A percentile compares a stretch with the other conserved stretches of the same genome.
Conservation (phyloP, 1,140 invertebrate species). For the Drosophila sucinea region DNA sequence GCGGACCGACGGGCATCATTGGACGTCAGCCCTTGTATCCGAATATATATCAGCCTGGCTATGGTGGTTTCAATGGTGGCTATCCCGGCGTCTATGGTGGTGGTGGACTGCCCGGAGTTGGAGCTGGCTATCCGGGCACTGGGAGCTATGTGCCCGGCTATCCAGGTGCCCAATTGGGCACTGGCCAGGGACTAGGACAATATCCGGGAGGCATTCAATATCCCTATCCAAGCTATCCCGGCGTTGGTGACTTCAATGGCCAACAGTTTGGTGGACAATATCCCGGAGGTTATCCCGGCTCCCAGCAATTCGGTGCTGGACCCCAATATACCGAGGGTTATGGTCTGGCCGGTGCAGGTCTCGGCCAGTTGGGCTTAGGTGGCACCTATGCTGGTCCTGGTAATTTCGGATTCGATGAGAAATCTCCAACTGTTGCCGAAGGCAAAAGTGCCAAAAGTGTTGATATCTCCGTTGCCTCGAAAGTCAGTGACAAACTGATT, state of each 20-base stretch:
- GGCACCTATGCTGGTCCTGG: constrained; percentile 36
- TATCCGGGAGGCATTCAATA: constrained; percentile 61
- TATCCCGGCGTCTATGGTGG: constrained; percentile 47
- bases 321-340: constrained; percentile 76
- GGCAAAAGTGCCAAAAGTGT: constrained; percentile 67
- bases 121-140: constrained; percentile 27
- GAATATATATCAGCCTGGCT: constrained; percentile 49
- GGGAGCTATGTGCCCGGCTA: constrained; percentile 19
- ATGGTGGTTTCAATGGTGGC: constrained; percentile 52
- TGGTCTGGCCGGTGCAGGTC: constrained; percentile 44
- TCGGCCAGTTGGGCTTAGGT: constrained; percentile 54
- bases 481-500: constrained; percentile 68
- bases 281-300: constrained; percentile 54
- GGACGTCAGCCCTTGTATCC: constrained; percentile 73
- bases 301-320: constrained; percentile 44
- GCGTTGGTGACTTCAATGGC: constrained; percentile 41
- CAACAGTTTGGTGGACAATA: constrained; percentile 61
- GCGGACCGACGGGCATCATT: constrained; percentile 85
- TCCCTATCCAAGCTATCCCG: constrained; percentile 54
- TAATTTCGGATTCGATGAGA: constrained; percentile 60
- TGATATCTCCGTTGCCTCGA: constrained; percentile 22
- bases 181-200: constrained; percentile 52
- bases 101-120: constrained; percentile 29
- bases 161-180: constrained; percentile 35
- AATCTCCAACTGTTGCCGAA: constrained; percentile 45